A percentile compares a stretch with the other conserved stretches of the same genome.
Conservation (phyloP, 2,113 vertebrate genomes). For the Triplophysa dalaica region DNA sequence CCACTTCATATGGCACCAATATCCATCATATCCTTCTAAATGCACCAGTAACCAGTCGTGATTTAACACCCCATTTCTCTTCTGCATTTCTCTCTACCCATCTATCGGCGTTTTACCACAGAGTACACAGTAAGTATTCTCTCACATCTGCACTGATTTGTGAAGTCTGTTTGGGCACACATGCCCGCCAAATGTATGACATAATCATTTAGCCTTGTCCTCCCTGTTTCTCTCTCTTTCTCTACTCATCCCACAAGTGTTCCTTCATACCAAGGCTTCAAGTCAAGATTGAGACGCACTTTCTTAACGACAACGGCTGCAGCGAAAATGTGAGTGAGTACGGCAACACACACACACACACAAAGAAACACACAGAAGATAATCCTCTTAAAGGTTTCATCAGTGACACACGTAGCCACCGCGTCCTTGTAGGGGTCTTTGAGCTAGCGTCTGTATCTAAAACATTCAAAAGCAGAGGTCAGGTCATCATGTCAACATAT, state of each 20-base stretch:
- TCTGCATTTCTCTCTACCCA: conserved; percentile 19
- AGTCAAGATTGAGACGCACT: conserved; percentile 78
- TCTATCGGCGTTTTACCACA: conserved; percentile 57
- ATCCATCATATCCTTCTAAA: neutral
- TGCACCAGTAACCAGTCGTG: neutral
- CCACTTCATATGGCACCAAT: neutral
- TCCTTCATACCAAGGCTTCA: conserved; percentile 68
- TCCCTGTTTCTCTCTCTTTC: conserved; percentile 44
- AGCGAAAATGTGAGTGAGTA: conserved; percentile 73
- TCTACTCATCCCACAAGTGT: conserved; percentile 43
- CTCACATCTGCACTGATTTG: conserved; percentile 61
- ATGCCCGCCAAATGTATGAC: conserved; percentile 21
- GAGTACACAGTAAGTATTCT: conserved; percentile 77
- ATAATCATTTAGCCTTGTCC: conserved; percentile 48
- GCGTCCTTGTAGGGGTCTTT: conserved; percentile 24
- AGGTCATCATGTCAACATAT: neutral
- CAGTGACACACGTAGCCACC: neutral
- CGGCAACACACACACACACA: neutral
- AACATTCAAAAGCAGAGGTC: neutral
- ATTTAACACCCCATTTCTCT: conserved; percentile 17
- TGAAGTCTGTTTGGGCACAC: conserved; percentile 54
- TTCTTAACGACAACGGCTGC: conserved; percentile 76
- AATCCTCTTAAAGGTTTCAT: conserved; percentile 46
- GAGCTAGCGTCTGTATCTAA: conserved; percentile 7
- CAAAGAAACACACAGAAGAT: neutral